Percentiles rank a stretch among this genome's conserved stretches.
Evolutionary conservation across 1,140 invertebrate genomes (phyloP).

Genomic region (Pemphigus obesinymphae): DNA sequence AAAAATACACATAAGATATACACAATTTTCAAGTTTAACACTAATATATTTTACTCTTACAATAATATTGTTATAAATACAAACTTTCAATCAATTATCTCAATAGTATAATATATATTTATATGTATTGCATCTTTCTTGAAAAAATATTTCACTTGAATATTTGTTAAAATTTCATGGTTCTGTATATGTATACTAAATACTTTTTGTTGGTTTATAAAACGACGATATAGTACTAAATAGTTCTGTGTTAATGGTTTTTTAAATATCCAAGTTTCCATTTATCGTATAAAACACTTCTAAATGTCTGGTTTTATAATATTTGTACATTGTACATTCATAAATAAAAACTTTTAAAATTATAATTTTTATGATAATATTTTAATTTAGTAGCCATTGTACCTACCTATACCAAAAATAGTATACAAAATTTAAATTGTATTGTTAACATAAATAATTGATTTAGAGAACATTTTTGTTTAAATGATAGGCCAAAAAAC

Average conservation of each 20-base stretch:
- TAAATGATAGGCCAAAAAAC: not conserved
- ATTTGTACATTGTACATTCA: too few species aligned
- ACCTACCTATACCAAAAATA: not conserved
- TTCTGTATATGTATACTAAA: too few species aligned
- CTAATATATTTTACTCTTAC: too few species aligned
- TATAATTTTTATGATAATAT: not conserved
- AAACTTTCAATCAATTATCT: not conserved
- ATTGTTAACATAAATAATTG: not conserved
- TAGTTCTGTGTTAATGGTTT: not conserved
- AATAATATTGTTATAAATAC: not conserved
- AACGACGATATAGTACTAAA: not conserved
- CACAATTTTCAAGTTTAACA: too few species aligned
- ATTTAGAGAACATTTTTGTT: not conserved
- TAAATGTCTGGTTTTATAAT: not conserved
- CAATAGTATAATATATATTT: not conserved
- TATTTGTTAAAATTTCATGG: not conserved
- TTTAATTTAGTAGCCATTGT: not conserved
- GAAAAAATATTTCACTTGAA: not conserved
- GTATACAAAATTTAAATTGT: not conserved
- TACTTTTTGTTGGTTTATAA: not conserved
- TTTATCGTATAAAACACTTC: not conserved
- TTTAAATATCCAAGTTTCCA: constrained; percentile 5
- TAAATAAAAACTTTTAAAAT: not conserved
- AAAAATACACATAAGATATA: too few species aligned
- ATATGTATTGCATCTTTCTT: not conserved